These are phyloP conservation scores for Cylindroiulus punctatus DNA, from an alignment of 2,888 invertebrate genomes.

Conservation along the genomic window DNA sequence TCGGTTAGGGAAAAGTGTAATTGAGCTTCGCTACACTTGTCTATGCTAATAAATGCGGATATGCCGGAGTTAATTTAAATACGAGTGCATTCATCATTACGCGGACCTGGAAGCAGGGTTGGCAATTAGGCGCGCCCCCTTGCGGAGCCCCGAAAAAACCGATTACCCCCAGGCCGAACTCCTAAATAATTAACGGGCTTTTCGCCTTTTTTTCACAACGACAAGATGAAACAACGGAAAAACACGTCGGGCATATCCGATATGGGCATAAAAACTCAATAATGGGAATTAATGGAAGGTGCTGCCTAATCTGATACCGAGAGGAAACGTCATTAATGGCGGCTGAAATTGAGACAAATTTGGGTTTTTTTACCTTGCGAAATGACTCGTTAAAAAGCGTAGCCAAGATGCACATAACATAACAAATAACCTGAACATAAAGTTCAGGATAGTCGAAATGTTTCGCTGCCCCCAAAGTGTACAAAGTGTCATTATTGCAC, in stretches of 20 bases:
- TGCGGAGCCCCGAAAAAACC: not conserved
- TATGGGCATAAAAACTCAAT: not conserved
- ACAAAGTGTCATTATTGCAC: too few species aligned
- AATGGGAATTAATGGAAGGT: conserved; percentile 45
- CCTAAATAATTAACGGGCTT: conserved; percentile 40
- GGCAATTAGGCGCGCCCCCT: conserved; percentile 14
- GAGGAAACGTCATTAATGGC: conserved; percentile 3
- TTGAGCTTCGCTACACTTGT: conserved; percentile 51
- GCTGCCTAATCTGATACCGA: not conserved
- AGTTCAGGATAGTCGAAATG: too few species aligned
- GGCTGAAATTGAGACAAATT: conserved; percentile 36
- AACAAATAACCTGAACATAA: too few species aligned
- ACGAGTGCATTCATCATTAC: conserved; percentile 50
- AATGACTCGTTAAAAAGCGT: not conserved
- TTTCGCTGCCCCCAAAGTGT: too few species aligned
- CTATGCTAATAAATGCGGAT: conserved; percentile 50
- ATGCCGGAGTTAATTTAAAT: conserved; percentile 48
- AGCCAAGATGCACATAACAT: too few species aligned
- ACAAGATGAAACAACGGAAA: conserved; percentile 3
- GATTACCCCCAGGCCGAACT: not conserved
- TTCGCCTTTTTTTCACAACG: not conserved
- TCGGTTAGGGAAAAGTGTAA: conserved; percentile 50
- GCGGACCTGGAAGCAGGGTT: conserved; percentile 1
- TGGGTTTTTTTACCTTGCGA: not conserved
- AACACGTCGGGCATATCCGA: not conserved